Evolutionary conservation across 2,888 invertebrate genomes (phyloP).

Genomic region (Latrodectus hesperus): DNA sequence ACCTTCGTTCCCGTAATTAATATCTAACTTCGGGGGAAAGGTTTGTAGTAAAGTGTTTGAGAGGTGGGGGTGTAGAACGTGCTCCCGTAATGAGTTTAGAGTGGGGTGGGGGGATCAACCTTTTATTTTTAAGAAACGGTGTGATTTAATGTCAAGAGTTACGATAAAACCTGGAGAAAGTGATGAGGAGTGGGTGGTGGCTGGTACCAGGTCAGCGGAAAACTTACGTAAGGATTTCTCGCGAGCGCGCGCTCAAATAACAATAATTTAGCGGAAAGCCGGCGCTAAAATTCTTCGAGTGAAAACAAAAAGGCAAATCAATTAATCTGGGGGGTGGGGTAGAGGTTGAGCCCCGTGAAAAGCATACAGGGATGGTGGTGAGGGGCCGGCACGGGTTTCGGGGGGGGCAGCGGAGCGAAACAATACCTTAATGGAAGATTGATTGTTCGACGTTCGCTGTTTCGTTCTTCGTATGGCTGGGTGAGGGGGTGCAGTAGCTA

Average conservation of each 20-base stretch:
- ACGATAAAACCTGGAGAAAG: constrained; percentile 31
- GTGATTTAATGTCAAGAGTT: constrained; percentile 59
- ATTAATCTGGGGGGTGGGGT: constrained; percentile 57
- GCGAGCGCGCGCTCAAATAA: constrained; percentile 61
- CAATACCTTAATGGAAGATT: constrained; percentile 70
- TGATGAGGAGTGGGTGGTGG: background rate
- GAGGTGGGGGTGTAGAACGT: constrained; percentile 12
- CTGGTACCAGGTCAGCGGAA: constrained; percentile 59
- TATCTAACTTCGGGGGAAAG: constrained; percentile 52
- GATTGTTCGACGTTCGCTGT: constrained; percentile 68
- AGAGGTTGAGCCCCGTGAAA: constrained; percentile 2
- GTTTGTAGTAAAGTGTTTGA: background rate
- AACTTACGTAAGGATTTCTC: constrained; percentile 46
- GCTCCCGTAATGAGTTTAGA: constrained; percentile 37
- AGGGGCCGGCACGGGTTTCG: constrained; percentile 22
- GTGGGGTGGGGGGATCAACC: constrained; percentile 27
- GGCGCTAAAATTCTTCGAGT: constrained; percentile 66
- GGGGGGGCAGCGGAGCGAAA: constrained; percentile 65
- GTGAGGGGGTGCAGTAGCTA: constrained; percentile 8
- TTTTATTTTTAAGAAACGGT: constrained; percentile 62
- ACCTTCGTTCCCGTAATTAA: constrained; percentile 63
- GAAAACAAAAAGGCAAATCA: constrained; percentile 70
- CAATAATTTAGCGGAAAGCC: constrained; percentile 68
- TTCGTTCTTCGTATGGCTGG: constrained; percentile 31
- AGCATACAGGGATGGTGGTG: constrained; percentile 3